Evolutionary conservation across 2,113 vertebrate genomes (phyloP), one percentile per base, ranked within the genome.

Genomic region (Pituophis catenifer): DNA sequence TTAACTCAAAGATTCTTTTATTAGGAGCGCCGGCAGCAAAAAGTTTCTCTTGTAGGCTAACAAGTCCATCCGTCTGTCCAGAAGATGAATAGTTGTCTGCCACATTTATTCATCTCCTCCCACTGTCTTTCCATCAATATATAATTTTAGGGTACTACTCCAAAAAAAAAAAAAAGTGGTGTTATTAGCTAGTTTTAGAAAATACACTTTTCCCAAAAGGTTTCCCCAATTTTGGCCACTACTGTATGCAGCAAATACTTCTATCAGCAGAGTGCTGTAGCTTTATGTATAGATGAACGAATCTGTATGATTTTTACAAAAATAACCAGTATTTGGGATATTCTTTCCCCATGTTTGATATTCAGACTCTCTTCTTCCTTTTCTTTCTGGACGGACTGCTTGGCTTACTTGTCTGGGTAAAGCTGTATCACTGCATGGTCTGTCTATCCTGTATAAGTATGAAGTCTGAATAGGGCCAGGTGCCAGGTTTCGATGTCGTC

Each of bases 51-150:
- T 13, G 53, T 2, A 54, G 53, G 53, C 53, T 54, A 54, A 54
- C 53, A 13, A 54, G 53, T 54, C 11, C 12, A 2, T 11, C 53
- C 11, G 2, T 5, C 6, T 0, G 2, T 5, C 6, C 6, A 2
- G 53, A 13, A 54, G 53, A 54, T 13, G 53, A 54, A 54, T 54
- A 54, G 53, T 13, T 54, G 11, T 54, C 53, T 13, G 53, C 53
- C 53, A 12, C 38, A 53, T 12, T 10, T 53, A 53, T 53, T 53
- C 53, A 53, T 53, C 53, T 53, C 53, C 11, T 2, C 53, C 11
- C 53, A 1, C 53, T 48, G 48, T 48, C 48, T 48, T 48, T 48
- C 48, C 48, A 48, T 48, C 48, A 6, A 48, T 48, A 48, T 48
- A 48, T 48, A 48, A 48, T 48, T 48, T 48, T 48, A 48, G 3